Percentiles rank a stretch among this genome's conserved stretches.
Evolutionary conservation across 2,113 vertebrate genomes (phyloP).

Genomic region (Zosterops lateralis): DNA sequence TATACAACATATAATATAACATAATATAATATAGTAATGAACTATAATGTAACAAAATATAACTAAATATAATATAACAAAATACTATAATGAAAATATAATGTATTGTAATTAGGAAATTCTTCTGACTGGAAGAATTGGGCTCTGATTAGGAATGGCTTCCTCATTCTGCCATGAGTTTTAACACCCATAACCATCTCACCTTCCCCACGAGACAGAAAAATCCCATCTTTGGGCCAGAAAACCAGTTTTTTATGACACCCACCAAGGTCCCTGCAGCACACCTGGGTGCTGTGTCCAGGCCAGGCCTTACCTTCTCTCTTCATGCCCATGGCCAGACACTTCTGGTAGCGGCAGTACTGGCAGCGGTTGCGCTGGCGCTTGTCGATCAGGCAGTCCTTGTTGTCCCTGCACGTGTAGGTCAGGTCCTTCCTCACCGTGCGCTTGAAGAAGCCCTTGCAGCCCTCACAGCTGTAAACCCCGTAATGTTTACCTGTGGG

Average conservation of each 20-base stretch:
- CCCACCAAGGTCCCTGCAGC: accelerated
- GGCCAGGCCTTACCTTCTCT: conserved; percentile 88
- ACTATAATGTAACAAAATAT: too few species aligned
- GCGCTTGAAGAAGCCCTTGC: conserved; percentile 98
- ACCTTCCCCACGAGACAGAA: too few species aligned
- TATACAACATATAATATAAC: too few species aligned
- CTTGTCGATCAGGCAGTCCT: conserved; percentile 97
- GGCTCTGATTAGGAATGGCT: too few species aligned
- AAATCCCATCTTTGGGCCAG: too few species aligned
- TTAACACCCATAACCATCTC: too few species aligned
- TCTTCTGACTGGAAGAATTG: too few species aligned
- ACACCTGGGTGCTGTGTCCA: neutral
- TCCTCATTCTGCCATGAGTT: too few species aligned
- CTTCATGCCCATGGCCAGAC: conserved; percentile 99
- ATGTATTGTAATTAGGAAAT: too few species aligned
- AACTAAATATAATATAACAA: too few species aligned
- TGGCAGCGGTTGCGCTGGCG: conserved; percentile 98
- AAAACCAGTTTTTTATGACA: neutral
- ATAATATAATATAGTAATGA: too few species aligned
- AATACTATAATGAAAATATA: too few species aligned
- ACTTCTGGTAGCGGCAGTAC: conserved; percentile 99
- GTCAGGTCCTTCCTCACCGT: conserved; percentile 96
- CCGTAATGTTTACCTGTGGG: conserved; percentile 93
- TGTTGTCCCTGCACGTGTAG: conserved; percentile 96
- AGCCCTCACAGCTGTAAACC: conserved; percentile 98